A percentile compares a stretch with the other conserved stretches of the same genome.
phyloP scores from a whole-genome alignment of 2,888 invertebrate genomes.

The Danaus chrysippus region DNA sequence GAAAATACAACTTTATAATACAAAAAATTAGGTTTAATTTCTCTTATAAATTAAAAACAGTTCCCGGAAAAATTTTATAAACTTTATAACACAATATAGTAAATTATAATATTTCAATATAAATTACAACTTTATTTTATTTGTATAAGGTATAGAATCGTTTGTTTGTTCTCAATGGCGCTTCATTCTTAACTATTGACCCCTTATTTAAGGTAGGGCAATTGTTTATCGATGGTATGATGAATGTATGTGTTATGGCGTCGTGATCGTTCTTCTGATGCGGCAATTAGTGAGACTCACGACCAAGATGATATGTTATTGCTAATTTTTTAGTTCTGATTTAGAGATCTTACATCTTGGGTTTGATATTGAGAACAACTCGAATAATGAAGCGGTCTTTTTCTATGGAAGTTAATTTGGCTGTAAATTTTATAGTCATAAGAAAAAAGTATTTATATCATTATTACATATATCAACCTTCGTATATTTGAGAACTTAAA shows the following conservation, averaged over 20 bases:
- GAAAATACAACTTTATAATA: slow-evolving; percentile 27
- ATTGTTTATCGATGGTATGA: slow-evolving; percentile 75
- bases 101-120: background rate
- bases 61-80: background rate
- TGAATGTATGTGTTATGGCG: slow-evolving; percentile 62
- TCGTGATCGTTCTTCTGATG: slow-evolving; percentile 59
- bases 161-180: slow-evolving; percentile 35
- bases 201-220: slow-evolving; percentile 76
- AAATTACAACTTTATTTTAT: background rate
- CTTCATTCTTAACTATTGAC: slow-evolving; percentile 53
- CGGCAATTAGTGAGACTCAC: slow-evolving; percentile 72
- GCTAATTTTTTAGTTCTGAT: slow-evolving; percentile 55
- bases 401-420: too few species aligned
- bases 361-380: too few species aligned
- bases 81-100: background rate
- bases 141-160: slow-evolving; percentile 33
- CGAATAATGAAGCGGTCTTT: too few species aligned
- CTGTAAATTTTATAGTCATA: too few species aligned
- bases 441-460: too few species aligned
- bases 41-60: background rate
- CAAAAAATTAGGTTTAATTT: background rate
- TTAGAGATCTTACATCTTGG: slow-evolving; percentile 1
- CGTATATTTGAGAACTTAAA: too few species aligned
- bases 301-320: slow-evolving; percentile 72
- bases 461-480: too few species aligned